phyloP scores from a whole-genome alignment of 1,140 invertebrate species.

The Sesamia nonagrioides region DNA sequence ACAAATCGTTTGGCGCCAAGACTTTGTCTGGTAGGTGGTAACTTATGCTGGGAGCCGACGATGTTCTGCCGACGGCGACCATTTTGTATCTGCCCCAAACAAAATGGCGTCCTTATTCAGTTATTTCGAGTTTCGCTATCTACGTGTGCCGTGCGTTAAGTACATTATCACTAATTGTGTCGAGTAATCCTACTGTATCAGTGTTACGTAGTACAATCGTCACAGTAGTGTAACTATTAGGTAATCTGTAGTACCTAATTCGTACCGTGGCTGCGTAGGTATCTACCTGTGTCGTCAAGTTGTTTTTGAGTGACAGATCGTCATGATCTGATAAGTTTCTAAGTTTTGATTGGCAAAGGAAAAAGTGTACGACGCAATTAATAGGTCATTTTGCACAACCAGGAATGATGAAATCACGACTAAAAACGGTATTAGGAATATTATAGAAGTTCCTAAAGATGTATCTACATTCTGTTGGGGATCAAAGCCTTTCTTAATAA shows the following conservation, averaged over 20 bases:
- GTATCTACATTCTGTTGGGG: too few species aligned
- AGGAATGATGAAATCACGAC: too few species aligned
- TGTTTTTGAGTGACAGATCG: background rate
- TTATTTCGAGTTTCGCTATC: background rate
- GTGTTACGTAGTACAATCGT: background rate
- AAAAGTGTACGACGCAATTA: too few species aligned
- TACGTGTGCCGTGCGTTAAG: background rate
- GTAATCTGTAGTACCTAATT: slow-evolving; percentile 1
- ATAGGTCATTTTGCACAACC: background rate
- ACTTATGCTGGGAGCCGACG: too few species aligned
- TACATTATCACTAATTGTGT: slow-evolving; percentile 20
- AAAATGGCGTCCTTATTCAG: background rate
- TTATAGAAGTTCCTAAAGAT: too few species aligned
- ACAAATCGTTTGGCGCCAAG: too few species aligned
- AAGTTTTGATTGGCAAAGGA: too few species aligned
- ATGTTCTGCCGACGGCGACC: background rate
- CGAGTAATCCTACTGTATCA: slow-evolving; percentile 25
- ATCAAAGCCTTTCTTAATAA: too few species aligned
- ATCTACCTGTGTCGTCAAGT: background rate
- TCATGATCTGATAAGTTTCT: too few species aligned
- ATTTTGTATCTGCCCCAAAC: background rate
- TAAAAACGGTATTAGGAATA: too few species aligned
- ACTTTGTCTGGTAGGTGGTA: too few species aligned
- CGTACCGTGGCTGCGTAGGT: background rate
- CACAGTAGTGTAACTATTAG: slow-evolving; percentile 17